Percentiles rank a stretch among this genome's conserved stretches.
Conservation (phyloP, 2,113 vertebrate genomes). For the Otolemur garnettii region DNA sequence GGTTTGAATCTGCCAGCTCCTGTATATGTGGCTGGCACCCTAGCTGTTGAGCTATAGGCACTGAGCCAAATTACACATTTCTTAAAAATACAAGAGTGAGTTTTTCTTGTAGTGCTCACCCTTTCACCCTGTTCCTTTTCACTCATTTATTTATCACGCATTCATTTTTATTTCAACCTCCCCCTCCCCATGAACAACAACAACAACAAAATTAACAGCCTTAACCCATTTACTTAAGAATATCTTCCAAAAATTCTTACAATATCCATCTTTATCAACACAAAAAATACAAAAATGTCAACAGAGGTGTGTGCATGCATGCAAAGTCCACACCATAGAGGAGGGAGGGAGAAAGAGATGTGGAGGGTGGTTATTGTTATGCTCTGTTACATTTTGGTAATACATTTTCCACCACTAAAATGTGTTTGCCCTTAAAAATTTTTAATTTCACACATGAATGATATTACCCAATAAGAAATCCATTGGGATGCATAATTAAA, state of each 20-base stretch:
- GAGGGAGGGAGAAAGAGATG: not conserved
- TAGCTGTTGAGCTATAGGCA: no score
- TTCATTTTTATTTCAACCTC: not conserved
- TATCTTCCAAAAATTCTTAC: not conserved
- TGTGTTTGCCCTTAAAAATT: not conserved
- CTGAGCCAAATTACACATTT: not conserved
- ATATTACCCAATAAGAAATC: not conserved
- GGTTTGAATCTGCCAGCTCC: no score
- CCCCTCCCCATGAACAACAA: not conserved
- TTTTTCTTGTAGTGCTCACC: not conserved
- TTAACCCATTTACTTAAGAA: slow-evolving; percentile 30
- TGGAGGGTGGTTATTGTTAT: not conserved
- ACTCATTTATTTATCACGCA: not conserved
- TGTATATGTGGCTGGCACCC: no score
- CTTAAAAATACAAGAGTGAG: not conserved
- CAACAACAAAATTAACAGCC: not conserved
- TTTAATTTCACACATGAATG: slow-evolving; percentile 22
- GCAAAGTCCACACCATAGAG: no score
- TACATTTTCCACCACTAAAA: slow-evolving; percentile 32
- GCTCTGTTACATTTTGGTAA: not conserved
- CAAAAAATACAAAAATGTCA: not conserved
- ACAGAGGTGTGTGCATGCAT: not conserved
- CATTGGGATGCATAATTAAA: not conserved
- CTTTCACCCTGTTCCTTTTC: not conserved
- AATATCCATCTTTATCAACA: not conserved